These are phyloP conservation scores for Diplolepis rosae DNA, from an alignment of 2,888 invertebrate species.

Conservation along the genomic window DNA sequence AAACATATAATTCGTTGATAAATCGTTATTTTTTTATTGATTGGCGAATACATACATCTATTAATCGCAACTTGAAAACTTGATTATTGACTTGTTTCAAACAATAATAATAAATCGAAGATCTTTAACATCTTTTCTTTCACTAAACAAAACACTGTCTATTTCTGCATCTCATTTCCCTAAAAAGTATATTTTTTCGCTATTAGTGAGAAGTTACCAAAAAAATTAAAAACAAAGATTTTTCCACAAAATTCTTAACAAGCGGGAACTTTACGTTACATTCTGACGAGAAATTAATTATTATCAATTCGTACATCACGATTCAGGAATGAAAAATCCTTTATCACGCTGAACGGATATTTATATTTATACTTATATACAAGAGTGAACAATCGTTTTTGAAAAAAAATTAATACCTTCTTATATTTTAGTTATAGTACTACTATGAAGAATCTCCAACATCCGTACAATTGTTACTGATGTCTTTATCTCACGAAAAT, in stretches of 20 bases:
- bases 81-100: neutral
- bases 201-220: neutral
- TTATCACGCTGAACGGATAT: slow-evolving; percentile 42
- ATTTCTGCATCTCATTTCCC: neutral
- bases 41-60: slow-evolving; percentile 2
- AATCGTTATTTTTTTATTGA: neutral
- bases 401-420: slow-evolving; percentile 47
- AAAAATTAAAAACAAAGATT: neutral
- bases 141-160: neutral
- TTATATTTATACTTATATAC: slow-evolving; percentile 50
- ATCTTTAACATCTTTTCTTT: neutral
- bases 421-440: slow-evolving; percentile 35
- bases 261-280: neutral
- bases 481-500: slow-evolving; percentile 10
- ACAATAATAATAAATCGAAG: neutral
- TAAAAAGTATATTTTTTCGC: neutral
- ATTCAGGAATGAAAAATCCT: neutral
- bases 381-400: slow-evolving; percentile 42
- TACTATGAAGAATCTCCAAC: slow-evolving; percentile 45
- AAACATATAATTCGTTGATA: neutral
- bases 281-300: neutral
- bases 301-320: neutral
- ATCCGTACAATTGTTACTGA: slow-evolving; percentile 40
- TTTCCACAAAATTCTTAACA: neutral
- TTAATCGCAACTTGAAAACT: neutral